Evolutionary conservation across 2,888 invertebrate genomes (phyloP).

Genomic region (Alviniconcha strummeri): DNA sequence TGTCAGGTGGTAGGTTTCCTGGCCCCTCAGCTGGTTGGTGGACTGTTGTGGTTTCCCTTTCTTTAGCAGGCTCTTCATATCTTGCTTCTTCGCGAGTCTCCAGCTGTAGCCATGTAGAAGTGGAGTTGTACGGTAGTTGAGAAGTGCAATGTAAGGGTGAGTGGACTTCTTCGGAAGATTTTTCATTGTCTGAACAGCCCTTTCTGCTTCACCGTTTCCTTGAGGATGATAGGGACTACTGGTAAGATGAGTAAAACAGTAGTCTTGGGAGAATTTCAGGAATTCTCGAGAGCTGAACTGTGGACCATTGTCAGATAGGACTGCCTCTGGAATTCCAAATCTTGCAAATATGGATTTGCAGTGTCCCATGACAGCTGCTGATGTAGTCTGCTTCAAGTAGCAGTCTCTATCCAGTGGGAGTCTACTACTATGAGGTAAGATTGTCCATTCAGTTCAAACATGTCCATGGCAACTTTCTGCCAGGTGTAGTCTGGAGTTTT

Average conservation of each 20-base stretch:
- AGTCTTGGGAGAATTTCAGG: background rate
- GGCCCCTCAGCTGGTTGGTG: constrained; percentile 1
- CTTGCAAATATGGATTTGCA: constrained; percentile 5
- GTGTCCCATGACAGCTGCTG: background rate
- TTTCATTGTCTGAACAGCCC: background rate
- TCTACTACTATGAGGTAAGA: background rate
- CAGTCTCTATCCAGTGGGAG: constrained; percentile 1
- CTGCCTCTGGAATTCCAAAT: background rate
- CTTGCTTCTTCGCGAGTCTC: background rate
- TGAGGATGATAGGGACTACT: constrained; percentile 7
- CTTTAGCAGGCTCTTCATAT: background rate
- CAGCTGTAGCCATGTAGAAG: constrained; percentile 22
- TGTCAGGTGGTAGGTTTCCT: constrained; percentile 12
- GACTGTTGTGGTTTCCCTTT: background rate
- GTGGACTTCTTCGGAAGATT: background rate
- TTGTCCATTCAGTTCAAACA: background rate
- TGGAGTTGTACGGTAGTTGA: constrained; percentile 5
- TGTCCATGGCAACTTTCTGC: background rate
- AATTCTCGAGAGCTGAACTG: constrained; percentile 5
- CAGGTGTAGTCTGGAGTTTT: constrained; percentile 1
- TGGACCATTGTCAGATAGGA: background rate
- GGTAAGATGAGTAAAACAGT: background rate
- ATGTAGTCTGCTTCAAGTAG: background rate
- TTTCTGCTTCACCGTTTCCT: constrained; percentile 7
- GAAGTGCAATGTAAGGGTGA: background rate